phyloP scores from a whole-genome alignment of 2,113 vertebrate species.

The Anolis carolinensis region DNA sequence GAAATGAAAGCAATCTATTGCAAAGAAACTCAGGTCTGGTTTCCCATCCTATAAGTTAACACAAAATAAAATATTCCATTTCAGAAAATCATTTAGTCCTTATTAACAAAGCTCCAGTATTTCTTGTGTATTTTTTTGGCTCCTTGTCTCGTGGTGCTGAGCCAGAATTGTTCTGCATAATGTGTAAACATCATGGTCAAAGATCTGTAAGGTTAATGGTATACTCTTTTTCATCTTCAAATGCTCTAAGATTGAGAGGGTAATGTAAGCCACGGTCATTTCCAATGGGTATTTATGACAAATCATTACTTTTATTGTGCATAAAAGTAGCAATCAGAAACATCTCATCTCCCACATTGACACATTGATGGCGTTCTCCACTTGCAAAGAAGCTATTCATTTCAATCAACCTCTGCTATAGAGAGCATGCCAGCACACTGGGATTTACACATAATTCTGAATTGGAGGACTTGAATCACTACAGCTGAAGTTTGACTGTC shows the following conservation, averaged over 20 bases:
- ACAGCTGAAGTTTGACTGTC: neutral
- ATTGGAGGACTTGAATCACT: neutral
- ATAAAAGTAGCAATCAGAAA: neutral
- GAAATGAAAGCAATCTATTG: slow-evolving; percentile 91
- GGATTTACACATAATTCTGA: neutral
- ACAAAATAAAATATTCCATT: slow-evolving; percentile 5
- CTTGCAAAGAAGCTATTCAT: neutral
- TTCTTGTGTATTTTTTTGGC: neutral
- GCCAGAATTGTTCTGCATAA: neutral
- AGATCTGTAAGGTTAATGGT: neutral
- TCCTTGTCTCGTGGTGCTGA: neutral
- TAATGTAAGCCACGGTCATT: neutral
- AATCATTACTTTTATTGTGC: slow-evolving; percentile 16
- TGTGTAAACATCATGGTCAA: neutral
- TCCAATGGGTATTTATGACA: neutral
- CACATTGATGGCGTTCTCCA: neutral
- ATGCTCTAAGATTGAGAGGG: neutral
- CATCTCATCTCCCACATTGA: neutral
- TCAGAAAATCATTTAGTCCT: neutral
- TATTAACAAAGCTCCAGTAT: neutral
- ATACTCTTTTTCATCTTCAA: neutral
- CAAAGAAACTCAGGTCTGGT: slow-evolving; percentile 86
- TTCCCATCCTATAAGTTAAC: slow-evolving; percentile 72
- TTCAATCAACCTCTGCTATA: neutral
- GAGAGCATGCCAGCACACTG: neutral